Conservation (phyloP, 2,888 invertebrate genomes). For the Dolomedes plantarius region DNA sequence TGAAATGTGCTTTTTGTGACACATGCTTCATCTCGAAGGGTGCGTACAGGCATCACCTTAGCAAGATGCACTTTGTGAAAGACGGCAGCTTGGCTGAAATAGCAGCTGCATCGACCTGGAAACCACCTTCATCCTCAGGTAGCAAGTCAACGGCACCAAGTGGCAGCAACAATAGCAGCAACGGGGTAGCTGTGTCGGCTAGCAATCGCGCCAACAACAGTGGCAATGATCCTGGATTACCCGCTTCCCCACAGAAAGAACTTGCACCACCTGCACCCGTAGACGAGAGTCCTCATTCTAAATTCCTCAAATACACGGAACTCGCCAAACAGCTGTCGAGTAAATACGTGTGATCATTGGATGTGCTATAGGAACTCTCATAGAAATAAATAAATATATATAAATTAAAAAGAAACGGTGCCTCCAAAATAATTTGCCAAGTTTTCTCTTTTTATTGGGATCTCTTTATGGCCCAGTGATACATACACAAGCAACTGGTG, state of each 20-base stretch:
- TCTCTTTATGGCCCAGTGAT: constrained; percentile 54
- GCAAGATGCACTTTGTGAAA: constrained; percentile 96
- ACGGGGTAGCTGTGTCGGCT: constrained; percentile 74
- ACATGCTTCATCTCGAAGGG: constrained; percentile 97
- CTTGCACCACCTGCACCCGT: constrained; percentile 77
- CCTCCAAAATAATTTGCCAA: constrained; percentile 66
- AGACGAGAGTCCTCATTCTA: constrained; percentile 96
- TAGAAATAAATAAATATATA: constrained; percentile 27
- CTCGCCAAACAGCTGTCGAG: constrained; percentile 98
- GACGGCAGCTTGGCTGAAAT: constrained; percentile 90
- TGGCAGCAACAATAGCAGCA: constrained; percentile 43
- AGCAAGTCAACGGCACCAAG: constrained; percentile 18
- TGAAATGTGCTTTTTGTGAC: constrained; percentile 96
- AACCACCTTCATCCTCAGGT: constrained; percentile 69
- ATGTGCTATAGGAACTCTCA: constrained; percentile 39
- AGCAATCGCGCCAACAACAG: constrained; percentile 75
- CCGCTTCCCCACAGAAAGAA: constrained; percentile 55
- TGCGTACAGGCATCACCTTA: constrained; percentile 95
- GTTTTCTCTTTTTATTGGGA: constrained; percentile 64
- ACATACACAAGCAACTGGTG: constrained; percentile 47
- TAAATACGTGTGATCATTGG: constrained; percentile 82
- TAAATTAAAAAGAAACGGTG: constrained; percentile 46
- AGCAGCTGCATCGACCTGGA: constrained; percentile 77
- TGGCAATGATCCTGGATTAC: constrained; percentile 78
- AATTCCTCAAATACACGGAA: constrained; percentile 98